Evolutionary conservation across 2,888 invertebrate species (phyloP), one percentile per base, ranked within the genome.

Genomic region (Flexamia atlantica): DNA sequence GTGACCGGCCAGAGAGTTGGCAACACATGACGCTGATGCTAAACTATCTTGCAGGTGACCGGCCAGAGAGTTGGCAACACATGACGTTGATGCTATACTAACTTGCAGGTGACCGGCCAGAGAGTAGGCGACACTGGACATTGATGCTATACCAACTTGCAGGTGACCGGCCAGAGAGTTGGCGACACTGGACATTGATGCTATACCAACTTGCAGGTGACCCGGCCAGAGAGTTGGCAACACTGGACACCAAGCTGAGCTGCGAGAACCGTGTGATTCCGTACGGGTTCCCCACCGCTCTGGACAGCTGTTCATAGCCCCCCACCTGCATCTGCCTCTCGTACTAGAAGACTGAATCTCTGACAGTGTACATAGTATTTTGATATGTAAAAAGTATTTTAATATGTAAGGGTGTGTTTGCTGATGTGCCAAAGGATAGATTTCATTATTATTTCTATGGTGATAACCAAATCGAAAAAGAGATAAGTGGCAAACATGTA

Each of bases 211-310:
- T 82, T 79, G 76, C 84, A 84, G 83, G 85, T 28, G 93, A 94
- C 90, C 92, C 93, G 84, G 90, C 91, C 81, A 90, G 94, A 88
- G 94, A 94, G 89, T 93, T 94, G 89, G 93, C 93, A 89, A 94
- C 93, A 36, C 90, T 95, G 83, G 93, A 94, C 89, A 95, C 94
- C 90, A 94, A 94, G 88, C 91, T 93, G 87, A 94, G 93, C 89
- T 92, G 94, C 84, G 89, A 88, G 81, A 87, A 88, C 32, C 91
- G 90, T 85, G 91, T 91, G 88, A 90, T 91, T 89, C 91, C 91
- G 87, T 92, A 92, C 87, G 91, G 91, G 88, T 92, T 92, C 87
- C 91, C 91, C 82, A 90, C 90, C 87, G 90, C 90, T 87, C 90
- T 95, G 90, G 95, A 95, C 86, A 97, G 97, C 88, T 94, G 46